These are phyloP conservation scores for Notoglanidium macrostoma DNA, from an alignment of 2,797 vertebrate genomes.

Conservation along the genomic window DNA sequence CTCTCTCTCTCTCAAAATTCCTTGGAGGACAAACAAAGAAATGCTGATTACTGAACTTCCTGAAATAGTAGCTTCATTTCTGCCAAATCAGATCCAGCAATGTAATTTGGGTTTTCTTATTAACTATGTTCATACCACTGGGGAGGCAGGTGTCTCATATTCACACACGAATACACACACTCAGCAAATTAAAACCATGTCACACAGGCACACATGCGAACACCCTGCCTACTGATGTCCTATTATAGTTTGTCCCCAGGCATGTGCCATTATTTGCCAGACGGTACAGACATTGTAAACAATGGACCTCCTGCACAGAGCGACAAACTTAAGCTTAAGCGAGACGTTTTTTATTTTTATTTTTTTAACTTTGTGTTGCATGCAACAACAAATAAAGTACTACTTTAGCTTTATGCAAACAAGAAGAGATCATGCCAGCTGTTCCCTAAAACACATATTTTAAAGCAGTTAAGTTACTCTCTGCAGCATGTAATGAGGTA, in stretches of 20 bases:
- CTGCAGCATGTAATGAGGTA: slow-evolving; percentile 9
- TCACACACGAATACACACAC: neutral
- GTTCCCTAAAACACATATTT: neutral
- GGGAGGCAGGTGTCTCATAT: neutral
- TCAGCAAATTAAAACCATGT: neutral
- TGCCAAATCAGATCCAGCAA: slow-evolving; percentile 1
- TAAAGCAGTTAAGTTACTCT: slow-evolving; percentile 1
- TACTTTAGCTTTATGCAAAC: neutral
- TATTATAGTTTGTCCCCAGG: slow-evolving; percentile 50
- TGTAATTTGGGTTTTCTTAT: slow-evolving; percentile 19
- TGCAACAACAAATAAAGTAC: neutral
- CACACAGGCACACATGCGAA: neutral
- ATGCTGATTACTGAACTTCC: slow-evolving; percentile 19
- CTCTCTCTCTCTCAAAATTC: neutral
- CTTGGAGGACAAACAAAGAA: neutral
- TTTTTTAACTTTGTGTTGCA: neutral
- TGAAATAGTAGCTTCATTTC: neutral
- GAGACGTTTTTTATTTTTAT: neutral
- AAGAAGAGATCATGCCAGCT: neutral
- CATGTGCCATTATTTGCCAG: slow-evolving; percentile 59
- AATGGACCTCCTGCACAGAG: neutral
- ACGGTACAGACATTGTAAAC: neutral
- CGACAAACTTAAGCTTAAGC: neutral
- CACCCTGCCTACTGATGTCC: slow-evolving; percentile 8
- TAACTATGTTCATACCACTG: slow-evolving; percentile 16